These are phyloP conservation scores for Brachionus rubens DNA, from an alignment of 1,140 invertebrate species.

Conservation along the genomic window DNA sequence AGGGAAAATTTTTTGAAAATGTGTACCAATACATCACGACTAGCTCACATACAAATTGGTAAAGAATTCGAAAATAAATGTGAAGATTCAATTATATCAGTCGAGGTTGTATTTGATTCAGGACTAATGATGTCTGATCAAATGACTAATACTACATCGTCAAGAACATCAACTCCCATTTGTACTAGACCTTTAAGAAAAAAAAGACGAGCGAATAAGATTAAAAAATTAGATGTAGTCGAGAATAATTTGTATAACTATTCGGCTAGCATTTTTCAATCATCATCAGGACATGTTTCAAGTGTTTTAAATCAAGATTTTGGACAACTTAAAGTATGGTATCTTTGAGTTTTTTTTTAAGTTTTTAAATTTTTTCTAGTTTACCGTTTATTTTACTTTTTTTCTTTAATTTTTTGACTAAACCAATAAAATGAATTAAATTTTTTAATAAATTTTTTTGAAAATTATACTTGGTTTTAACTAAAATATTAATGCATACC, in stretches of 20 bases:
- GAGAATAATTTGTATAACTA: constrained; percentile 29
- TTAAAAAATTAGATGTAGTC: not conserved
- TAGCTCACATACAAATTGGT: not conserved
- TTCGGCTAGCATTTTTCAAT: not conserved
- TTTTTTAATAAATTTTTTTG: too few relatives aligned
- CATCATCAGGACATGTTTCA: not conserved
- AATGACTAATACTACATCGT: not conserved
- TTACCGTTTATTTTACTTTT: too few relatives aligned
- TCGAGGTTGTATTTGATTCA: constrained; percentile 2
- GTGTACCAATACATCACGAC: not conserved
- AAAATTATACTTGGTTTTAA: too few relatives aligned
- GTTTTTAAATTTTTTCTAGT: too few relatives aligned
- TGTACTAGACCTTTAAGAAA: not conserved
- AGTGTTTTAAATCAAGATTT: not conserved
- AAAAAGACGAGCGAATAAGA: not conserved
- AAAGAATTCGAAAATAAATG: not conserved
- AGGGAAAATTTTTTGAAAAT: constrained; percentile 4
- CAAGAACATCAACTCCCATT: constrained; percentile 12
- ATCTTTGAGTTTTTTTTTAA: not conserved
- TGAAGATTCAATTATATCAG: not conserved
- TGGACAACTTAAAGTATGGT: constrained; percentile 8
- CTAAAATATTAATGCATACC: too few relatives aligned
- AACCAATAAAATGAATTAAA: too few relatives aligned
- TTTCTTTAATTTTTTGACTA: too few relatives aligned
- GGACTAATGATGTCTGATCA: not conserved